Evolutionary conservation across 1,140 invertebrate species (phyloP).

Genomic region (Zaprionus tsacasi): DNA sequence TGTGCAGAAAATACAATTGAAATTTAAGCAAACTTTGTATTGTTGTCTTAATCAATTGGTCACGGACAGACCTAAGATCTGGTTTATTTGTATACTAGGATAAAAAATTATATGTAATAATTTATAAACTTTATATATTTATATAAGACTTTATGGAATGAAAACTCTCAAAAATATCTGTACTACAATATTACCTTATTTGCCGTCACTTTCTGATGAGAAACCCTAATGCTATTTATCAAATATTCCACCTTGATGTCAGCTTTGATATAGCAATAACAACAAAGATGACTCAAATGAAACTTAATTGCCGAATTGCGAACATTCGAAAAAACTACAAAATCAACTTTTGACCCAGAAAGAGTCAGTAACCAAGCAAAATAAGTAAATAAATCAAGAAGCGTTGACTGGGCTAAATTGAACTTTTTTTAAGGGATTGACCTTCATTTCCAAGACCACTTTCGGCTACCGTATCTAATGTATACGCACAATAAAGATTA

Average conservation of each 20-base stretch:
- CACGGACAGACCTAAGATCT: not conserved
- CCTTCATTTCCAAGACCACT: constrained; percentile 21
- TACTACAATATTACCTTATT: not conserved
- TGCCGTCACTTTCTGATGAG: not conserved
- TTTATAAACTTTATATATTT: no score
- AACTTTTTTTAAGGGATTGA: not conserved
- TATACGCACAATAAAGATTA: constrained; percentile 33
- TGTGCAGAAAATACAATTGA: constrained; percentile 8
- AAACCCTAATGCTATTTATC: not conserved
- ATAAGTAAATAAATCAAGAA: constrained; percentile 28
- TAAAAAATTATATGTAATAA: no score
- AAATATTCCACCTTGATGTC: constrained; percentile 60
- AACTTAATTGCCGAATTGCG: constrained; percentile 57
- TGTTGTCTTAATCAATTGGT: not conserved
- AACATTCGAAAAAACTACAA: constrained; percentile 32
- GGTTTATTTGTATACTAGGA: no score
- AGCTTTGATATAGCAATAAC: constrained; percentile 43
- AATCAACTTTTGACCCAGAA: constrained; percentile 64
- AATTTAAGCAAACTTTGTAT: not conserved
- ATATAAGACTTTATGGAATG: no score
- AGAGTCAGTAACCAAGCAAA: constrained; percentile 8
- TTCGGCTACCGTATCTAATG: constrained; percentile 3
- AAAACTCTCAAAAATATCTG: no score
- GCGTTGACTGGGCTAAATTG: constrained; percentile 17
- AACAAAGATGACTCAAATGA: constrained; percentile 65